Conservation (phyloP, 1,140 invertebrate genomes). For the Hermetia illucens region DNA sequence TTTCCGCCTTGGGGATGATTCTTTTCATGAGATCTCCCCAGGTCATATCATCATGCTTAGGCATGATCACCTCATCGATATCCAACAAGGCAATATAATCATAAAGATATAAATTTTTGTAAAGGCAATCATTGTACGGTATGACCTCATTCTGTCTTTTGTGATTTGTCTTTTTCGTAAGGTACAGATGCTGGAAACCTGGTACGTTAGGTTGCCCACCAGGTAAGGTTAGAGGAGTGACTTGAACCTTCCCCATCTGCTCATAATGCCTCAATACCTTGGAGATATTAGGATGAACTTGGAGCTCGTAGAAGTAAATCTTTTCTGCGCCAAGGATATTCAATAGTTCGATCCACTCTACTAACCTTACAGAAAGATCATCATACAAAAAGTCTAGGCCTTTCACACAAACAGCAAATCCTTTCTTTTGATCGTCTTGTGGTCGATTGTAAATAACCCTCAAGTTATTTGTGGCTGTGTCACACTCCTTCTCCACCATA, state of each 20-base stretch:
- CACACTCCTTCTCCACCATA: conserved; percentile 70
- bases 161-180: conserved; percentile 78
- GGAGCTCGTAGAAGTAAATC: conserved; percentile 83
- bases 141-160: conserved; percentile 92
- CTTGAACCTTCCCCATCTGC: conserved; percentile 55
- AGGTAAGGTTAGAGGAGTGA: conserved; percentile 76
- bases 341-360: conserved; percentile 92
- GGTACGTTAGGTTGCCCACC: conserved; percentile 84
- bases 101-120: conserved; percentile 83
- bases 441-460: conserved; percentile 69
- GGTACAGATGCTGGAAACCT: conserved; percentile 73
- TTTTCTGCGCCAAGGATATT: conserved; percentile 79
- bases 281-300: conserved; percentile 79
- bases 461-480: conserved; percentile 75
- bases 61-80: conserved; percentile 92
- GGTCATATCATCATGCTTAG: conserved; percentile 51
- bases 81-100: conserved; percentile 82
- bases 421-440: conserved; percentile 46
- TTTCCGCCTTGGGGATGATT: conserved; percentile 51
- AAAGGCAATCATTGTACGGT: conserved; percentile 93
- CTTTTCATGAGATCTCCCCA: conserved; percentile 69
- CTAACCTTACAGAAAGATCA: conserved; percentile 72
- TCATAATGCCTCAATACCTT: conserved; percentile 77
- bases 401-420: conserved; percentile 91
- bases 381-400: conserved; percentile 83